Conservation (phyloP, 2,797 vertebrate genomes). For the Zenarchopterus dispar region DNA sequence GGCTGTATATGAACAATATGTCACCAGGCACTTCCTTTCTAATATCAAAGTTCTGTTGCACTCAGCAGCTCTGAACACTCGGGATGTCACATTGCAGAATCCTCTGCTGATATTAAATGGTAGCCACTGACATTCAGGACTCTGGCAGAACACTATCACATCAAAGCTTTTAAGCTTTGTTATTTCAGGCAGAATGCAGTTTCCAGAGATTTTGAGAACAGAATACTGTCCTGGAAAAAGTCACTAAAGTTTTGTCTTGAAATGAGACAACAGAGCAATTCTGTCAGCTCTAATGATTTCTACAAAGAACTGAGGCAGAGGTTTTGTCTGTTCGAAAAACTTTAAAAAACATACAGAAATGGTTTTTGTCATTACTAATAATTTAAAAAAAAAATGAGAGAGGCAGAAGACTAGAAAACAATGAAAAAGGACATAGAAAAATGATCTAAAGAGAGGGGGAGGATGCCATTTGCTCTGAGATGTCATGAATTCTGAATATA, state of each 20-base stretch:
- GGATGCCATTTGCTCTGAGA: constrained; percentile 7
- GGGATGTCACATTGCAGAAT: constrained; percentile 38
- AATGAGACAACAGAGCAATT: constrained; percentile 23
- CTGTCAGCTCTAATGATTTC: constrained; percentile 48
- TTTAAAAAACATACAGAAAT: constrained; percentile 27
- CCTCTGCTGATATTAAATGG: constrained; percentile 52
- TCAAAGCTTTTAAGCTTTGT: constrained; percentile 53
- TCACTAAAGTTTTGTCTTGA: constrained; percentile 35
- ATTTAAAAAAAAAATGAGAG: constrained; percentile 36
- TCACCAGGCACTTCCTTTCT: constrained; percentile 2
- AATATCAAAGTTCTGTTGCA: constrained; percentile 32
- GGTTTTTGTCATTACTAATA: constrained; percentile 44
- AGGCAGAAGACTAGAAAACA: constrained; percentile 11
- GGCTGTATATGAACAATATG: not conserved
- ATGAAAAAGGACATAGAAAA: constrained; percentile 21
- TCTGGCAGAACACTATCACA: constrained; percentile 52
- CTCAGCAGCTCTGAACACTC: constrained; percentile 19
- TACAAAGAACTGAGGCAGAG: constrained; percentile 20
- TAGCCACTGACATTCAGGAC: constrained; percentile 53
- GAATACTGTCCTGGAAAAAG: constrained; percentile 27
- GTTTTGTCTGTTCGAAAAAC: constrained; percentile 52
- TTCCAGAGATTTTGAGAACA: constrained; percentile 25
- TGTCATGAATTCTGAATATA: constrained; percentile 36
- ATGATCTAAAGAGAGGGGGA: constrained; percentile 4
- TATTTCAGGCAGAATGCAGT: constrained; percentile 39